A percentile compares a stretch with the other conserved stretches of the same genome.
These are phyloP conservation scores for Hippoglossus stenolepis DNA, from an alignment of 2,113 vertebrate species.

Conservation along the genomic window DNA sequence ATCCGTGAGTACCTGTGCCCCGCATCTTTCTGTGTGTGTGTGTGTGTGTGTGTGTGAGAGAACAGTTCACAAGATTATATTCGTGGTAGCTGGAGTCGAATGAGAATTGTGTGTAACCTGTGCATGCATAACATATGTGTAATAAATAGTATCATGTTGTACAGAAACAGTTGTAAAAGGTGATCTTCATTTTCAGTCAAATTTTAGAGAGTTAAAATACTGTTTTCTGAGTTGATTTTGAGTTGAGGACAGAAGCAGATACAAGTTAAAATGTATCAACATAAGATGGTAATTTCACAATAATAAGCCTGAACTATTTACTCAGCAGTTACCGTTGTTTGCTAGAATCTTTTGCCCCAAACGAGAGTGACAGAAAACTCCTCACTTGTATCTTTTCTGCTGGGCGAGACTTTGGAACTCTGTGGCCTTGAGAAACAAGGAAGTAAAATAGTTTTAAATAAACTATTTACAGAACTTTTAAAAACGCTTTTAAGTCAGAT, in stretches of 20 bases:
- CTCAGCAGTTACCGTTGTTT: constrained; percentile 34
- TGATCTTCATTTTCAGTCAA: constrained; percentile 25
- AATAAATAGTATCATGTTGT: neutral
- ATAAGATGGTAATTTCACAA: constrained; percentile 33
- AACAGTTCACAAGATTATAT: neutral
- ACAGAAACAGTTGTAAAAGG: constrained; percentile 8
- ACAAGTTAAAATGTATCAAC: constrained; percentile 10
- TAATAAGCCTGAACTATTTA: constrained; percentile 29
- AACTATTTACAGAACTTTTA: neutral
- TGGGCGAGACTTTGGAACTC: neutral
- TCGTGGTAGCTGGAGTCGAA: constrained; percentile 5
- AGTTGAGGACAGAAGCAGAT: neutral
- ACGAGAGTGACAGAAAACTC: constrained; percentile 16
- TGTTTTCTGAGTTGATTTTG: neutral
- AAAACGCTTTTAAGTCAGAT: neutral
- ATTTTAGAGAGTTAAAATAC: constrained; percentile 8
- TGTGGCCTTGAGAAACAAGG: constrained; percentile 25
- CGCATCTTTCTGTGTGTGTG: constrained; percentile 23
- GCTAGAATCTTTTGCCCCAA: constrained; percentile 28
- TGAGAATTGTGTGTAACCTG: constrained; percentile 1
- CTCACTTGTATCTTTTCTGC: neutral
- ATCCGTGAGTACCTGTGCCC: constrained; percentile 59
- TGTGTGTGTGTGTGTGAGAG: neutral
- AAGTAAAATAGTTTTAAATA: constrained; percentile 10
- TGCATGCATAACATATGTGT: constrained; percentile 26